These are phyloP conservation scores for Stenichneumon culpator DNA, from an alignment of 2,888 invertebrate species.

Conservation along the genomic window DNA sequence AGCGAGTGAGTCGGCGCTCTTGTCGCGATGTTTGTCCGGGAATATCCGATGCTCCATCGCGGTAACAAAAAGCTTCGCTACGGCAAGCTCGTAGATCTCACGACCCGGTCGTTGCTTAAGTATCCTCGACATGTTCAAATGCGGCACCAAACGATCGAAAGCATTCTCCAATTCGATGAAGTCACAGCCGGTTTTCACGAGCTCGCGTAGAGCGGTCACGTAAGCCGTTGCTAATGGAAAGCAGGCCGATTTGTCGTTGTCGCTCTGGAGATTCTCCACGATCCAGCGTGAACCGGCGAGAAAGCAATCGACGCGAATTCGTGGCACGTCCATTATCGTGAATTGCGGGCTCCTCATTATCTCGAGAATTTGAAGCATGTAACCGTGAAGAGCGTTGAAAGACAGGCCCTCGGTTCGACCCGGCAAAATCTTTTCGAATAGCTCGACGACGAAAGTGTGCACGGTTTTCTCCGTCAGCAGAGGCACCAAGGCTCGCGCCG, in stretches of 20 bases:
- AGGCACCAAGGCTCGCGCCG: conserved; percentile 90
- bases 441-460: conserved; percentile 76
- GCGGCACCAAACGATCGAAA: conserved; percentile 63
- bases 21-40: not conserved
- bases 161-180: conserved; percentile 64
- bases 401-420: conserved; percentile 55
- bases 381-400: conserved; percentile 89
- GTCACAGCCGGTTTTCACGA: conserved; percentile 64
- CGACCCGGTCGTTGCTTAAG: conserved; percentile 78
- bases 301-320: conserved; percentile 70
- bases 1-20: not conserved
- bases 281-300: conserved; percentile 73
- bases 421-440: conserved; percentile 80
- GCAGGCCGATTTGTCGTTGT: conserved; percentile 71
- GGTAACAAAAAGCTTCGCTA: conserved; percentile 72
- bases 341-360: conserved; percentile 80
- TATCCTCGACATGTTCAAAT: conserved; percentile 69
- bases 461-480: conserved; percentile 86
- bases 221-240: conserved; percentile 79
- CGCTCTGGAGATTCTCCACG: conserved; percentile 75
- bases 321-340: conserved; percentile 58
- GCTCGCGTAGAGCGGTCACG: conserved; percentile 73
- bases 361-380: conserved; percentile 87
- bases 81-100: conserved; percentile 77
- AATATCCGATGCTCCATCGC: conserved; percentile 38